Conservation (phyloP, 2,113 vertebrate species). For the Helogale parvula region DNA sequence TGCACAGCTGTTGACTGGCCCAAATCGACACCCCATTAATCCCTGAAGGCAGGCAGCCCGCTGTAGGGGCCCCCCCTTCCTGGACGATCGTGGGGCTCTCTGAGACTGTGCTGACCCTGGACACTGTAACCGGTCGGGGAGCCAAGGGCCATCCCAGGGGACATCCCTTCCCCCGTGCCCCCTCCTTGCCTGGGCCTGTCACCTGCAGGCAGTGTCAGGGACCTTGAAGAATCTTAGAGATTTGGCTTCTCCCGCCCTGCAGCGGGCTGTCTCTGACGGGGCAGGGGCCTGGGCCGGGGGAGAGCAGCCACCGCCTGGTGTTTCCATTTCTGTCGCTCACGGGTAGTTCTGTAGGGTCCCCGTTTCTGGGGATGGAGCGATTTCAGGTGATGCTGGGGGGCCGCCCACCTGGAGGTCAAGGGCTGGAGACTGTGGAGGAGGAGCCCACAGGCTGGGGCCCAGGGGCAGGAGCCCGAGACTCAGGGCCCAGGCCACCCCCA, state of each 20-base stretch:
- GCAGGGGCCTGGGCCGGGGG: fast-evolving
- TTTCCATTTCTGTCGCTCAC: background rate
- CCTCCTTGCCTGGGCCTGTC: background rate
- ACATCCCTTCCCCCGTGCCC: too few species aligned
- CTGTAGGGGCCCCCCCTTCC: background rate
- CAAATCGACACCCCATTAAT: background rate
- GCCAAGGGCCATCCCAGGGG: background rate
- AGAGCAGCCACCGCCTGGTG: fast-evolving
- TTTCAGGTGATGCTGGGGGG: background rate
- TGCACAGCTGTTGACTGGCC: background rate
- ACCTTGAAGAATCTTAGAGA: background rate
- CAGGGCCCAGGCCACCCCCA: background rate
- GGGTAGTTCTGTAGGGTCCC: background rate
- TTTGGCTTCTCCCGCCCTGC: background rate
- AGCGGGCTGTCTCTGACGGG: background rate
- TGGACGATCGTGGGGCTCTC: fast-evolving
- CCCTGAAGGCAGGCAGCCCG: background rate
- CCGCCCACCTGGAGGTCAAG: background rate
- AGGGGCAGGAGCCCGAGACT: fast-evolving
- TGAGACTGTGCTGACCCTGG: background rate
- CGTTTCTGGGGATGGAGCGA: background rate
- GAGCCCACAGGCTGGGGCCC: background rate
- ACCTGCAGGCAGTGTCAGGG: background rate
- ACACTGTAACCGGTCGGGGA: background rate
- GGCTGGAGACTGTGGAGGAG: background rate